A percentile compares a stretch with the other conserved stretches of the same genome.
Evolutionary conservation across 2,888 invertebrate genomes (phyloP).

Genomic region (Ophonus ardosiacus): DNA sequence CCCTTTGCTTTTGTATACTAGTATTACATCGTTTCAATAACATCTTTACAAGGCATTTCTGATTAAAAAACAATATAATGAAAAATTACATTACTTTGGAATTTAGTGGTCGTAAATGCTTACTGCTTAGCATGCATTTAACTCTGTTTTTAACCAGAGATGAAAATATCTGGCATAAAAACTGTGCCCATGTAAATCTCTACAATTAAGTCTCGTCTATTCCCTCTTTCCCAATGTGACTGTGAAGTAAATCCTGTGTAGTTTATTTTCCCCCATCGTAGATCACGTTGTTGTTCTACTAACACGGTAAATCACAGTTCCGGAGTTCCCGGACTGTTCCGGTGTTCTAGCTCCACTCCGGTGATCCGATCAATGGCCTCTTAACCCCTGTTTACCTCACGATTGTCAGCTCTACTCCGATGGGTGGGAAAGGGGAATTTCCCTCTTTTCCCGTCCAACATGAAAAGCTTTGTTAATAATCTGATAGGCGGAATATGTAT

Average conservation of each 20-base stretch:
- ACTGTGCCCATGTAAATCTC: too few species aligned
- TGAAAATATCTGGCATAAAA: too few species aligned
- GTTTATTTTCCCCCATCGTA: not conserved
- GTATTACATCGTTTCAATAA: too few species aligned
- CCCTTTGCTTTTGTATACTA: too few species aligned
- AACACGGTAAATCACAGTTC: constrained; percentile 37
- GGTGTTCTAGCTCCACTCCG: not conserved
- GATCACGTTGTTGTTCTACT: constrained; percentile 31
- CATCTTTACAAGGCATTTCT: too few species aligned
- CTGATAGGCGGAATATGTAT: not conserved
- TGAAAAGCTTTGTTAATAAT: not conserved
- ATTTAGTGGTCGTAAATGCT: too few species aligned
- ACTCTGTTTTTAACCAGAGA: too few species aligned
- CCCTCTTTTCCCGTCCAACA: not conserved
- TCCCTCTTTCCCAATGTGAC: too few species aligned
- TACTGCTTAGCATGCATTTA: too few species aligned
- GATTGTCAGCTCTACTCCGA: not conserved
- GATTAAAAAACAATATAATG: too few species aligned
- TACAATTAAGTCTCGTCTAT: too few species aligned
- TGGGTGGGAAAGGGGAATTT: not conserved
- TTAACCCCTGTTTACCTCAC: constrained; percentile 6
- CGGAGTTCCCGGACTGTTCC: constrained; percentile 11
- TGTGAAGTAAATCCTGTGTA: not conserved
- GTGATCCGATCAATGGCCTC: constrained; percentile 39
- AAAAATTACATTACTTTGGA: too few species aligned